A percentile compares a stretch with the other conserved stretches of the same genome.
These are phyloP conservation scores for Buathra laborator DNA, from an alignment of 2,888 invertebrate genomes.

Conservation along the genomic window DNA sequence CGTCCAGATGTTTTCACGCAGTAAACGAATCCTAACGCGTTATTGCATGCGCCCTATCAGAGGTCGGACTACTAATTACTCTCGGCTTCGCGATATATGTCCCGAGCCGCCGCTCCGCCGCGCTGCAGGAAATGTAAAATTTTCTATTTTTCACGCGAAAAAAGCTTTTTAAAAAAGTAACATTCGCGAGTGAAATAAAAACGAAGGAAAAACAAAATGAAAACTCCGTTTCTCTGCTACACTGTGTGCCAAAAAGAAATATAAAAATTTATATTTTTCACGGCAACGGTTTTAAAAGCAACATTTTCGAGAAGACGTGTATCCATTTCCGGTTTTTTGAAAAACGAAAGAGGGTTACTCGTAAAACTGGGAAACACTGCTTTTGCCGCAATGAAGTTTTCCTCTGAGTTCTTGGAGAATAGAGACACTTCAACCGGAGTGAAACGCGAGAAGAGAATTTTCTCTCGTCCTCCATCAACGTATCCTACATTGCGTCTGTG, in stretches of 20 bases:
- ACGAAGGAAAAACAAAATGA: neutral
- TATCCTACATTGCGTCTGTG: neutral
- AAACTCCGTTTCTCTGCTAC: too few species aligned
- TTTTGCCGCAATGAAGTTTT: constrained; percentile 32
- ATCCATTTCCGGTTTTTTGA: neutral
- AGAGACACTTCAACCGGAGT: constrained; percentile 40
- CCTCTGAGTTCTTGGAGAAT: neutral
- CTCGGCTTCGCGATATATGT: constrained; percentile 31
- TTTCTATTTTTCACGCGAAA: neutral
- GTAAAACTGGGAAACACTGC: constrained; percentile 41
- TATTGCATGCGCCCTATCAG: constrained; percentile 67
- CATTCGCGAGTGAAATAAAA: neutral
- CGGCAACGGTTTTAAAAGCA: neutral
- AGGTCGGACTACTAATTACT: constrained; percentile 75
- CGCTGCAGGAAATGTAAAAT: neutral
- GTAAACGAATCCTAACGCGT: constrained; percentile 78
- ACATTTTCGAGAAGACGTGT: neutral
- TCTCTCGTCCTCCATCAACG: constrained; percentile 5
- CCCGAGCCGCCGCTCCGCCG: neutral
- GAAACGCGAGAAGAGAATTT: constrained; percentile 21
- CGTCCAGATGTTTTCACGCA: constrained; percentile 80
- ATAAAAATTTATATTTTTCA: too few species aligned
- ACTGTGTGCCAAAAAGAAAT: too few species aligned
- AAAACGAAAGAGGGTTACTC: constrained; percentile 19
- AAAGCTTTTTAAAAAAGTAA: neutral